Conservation (phyloP, 2,797 vertebrate genomes). For the Iguana delicatissima region DNA sequence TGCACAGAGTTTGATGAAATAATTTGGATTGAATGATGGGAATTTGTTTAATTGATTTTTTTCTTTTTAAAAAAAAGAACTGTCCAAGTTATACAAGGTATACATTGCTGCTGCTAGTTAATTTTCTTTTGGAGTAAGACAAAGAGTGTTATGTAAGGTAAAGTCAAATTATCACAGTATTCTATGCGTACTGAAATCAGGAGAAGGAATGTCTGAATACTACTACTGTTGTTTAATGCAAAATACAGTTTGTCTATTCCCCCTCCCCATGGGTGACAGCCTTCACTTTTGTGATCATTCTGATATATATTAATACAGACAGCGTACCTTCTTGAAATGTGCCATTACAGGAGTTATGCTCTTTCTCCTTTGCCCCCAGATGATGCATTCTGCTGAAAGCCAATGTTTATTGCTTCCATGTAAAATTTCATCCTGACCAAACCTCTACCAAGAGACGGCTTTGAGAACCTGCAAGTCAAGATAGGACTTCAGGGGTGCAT, state of each 20-base stretch:
- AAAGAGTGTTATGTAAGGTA: background rate
- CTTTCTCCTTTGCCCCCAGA: background rate
- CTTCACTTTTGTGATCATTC: background rate
- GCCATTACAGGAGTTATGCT: background rate
- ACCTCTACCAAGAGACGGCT: too few relatives aligned
- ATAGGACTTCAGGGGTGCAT: too few relatives aligned
- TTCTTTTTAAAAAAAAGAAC: background rate
- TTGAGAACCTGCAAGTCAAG: too few relatives aligned
- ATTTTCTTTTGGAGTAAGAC: background rate
- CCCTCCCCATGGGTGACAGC: too few relatives aligned
- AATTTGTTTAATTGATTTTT: conserved; percentile 8
- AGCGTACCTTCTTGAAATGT: background rate
- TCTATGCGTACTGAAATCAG: background rate
- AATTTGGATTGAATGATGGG: background rate
- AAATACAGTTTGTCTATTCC: background rate
- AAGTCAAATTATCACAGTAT: background rate
- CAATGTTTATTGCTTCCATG: background rate
- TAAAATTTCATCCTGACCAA: background rate
- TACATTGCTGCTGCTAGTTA: background rate
- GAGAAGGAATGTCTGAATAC: background rate
- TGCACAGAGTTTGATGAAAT: background rate
- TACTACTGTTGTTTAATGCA: background rate
- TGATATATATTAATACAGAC: background rate
- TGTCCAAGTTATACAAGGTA: background rate
- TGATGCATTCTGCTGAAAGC: background rate